Percentiles rank a stretch among this genome's conserved stretches.
Conservation (phyloP, 2,888 invertebrate species). For the Trissoscelio sp. region DNA sequence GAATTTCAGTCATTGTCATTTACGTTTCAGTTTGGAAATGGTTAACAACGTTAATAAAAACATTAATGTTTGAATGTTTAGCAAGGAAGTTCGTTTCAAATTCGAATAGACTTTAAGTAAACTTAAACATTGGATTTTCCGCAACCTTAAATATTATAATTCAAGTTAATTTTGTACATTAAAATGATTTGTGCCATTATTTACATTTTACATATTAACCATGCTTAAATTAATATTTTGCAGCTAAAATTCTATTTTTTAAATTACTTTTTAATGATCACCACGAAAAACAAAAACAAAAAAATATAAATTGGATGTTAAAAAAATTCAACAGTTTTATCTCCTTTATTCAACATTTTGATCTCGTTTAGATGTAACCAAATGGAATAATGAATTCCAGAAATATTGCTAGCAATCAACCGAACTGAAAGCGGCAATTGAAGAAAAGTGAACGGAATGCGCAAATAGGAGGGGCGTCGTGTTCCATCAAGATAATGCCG, state of each 20-base stretch:
- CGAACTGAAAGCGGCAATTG: conserved; percentile 12
- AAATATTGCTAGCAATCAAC: conserved; percentile 20
- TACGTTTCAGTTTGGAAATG: neutral
- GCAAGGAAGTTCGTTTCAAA: neutral
- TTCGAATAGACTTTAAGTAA: neutral
- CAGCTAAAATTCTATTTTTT: no score
- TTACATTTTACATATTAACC: neutral
- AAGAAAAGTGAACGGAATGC: conserved; percentile 29
- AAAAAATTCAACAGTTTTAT: no score
- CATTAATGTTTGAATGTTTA: neutral
- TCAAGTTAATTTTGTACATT: neutral
- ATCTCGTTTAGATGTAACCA: neutral
- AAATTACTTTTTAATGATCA: no score
- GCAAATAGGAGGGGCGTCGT: conserved; percentile 33
- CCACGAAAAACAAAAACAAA: no score
- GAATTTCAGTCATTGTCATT: neutral
- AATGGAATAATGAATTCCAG: conserved; percentile 20
- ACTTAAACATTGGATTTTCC: no score
- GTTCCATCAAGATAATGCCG: conserved; percentile 31
- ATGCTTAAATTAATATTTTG: no score
- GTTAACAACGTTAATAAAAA: neutral
- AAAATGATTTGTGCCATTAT: neutral
- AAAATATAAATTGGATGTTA: no score
- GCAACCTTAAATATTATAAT: no score
- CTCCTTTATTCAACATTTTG: no score